phyloP scores from a whole-genome alignment of 2,888 invertebrate genomes.

The Elaeidobius kamerunicus region DNA sequence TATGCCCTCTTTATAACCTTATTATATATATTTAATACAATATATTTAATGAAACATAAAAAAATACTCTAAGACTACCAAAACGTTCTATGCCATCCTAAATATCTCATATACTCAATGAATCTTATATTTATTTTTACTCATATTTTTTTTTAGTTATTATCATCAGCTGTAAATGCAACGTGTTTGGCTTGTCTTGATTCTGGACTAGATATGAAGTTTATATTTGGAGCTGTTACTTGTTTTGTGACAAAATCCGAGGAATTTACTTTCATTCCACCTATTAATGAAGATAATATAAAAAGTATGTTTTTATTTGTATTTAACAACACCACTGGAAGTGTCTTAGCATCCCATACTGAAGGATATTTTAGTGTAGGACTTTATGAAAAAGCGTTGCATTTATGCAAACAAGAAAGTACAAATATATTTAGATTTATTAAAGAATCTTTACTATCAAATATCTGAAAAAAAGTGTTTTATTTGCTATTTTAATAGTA shows the following conservation, averaged over 20 bases:
- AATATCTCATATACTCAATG: no score
- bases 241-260: constrained; percentile 65
- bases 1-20: no score
- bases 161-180: constrained; percentile 80
- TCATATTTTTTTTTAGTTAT: constrained; percentile 55
- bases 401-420: constrained; percentile 64
- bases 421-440: constrained; percentile 71
- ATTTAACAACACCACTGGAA: constrained; percentile 64
- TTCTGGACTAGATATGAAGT: constrained; percentile 80
- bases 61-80: no score
- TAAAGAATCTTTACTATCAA: constrained; percentile 50
- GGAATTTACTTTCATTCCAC: constrained; percentile 47
- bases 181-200: constrained; percentile 79
- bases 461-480: no score
- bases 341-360: constrained; percentile 60
- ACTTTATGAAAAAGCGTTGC: constrained; percentile 65
- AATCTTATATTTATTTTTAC: no score
- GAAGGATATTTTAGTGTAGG: constrained; percentile 65
- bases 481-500: no score
- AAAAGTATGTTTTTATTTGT: constrained; percentile 68
- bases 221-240: constrained; percentile 73
- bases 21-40: no score
- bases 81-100: no score
- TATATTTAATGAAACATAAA: no score
- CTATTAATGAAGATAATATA: constrained; percentile 51